phyloP scores from a whole-genome alignment of 2,113 vertebrate species.

The Forbesichthys papilliferus region DNA sequence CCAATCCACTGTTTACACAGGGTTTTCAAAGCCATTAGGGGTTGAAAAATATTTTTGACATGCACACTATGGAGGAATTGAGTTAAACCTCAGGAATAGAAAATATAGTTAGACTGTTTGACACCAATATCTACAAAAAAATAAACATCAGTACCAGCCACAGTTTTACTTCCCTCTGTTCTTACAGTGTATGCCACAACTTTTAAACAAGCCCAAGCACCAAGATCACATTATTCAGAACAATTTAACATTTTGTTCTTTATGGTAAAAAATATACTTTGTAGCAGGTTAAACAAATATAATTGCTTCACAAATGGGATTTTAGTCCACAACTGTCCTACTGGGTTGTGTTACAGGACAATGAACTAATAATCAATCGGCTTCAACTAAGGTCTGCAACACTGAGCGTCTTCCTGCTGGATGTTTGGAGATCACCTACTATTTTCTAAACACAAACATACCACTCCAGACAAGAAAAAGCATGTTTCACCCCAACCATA shows the following conservation, averaged over 20 bases:
- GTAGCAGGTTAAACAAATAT: neutral
- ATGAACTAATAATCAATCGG: constrained; percentile 25
- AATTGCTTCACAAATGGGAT: constrained; percentile 4
- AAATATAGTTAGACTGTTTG: constrained; percentile 43
- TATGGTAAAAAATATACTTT: no score
- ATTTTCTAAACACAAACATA: constrained; percentile 51
- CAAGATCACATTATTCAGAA: no score
- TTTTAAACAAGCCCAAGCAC: no score
- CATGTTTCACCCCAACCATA: constrained; percentile 77
- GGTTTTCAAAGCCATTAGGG: constrained; percentile 59
- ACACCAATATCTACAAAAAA: constrained; percentile 30
- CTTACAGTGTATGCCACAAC: no score
- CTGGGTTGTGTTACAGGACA: constrained; percentile 15
- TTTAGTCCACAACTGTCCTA: neutral
- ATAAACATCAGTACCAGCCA: neutral
- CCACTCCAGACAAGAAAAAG: constrained; percentile 77
- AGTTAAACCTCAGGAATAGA: constrained; percentile 24
- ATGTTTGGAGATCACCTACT: constrained; percentile 35
- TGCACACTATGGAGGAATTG: constrained; percentile 31
- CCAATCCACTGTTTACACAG: constrained; percentile 62
- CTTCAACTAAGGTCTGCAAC: constrained; percentile 30
- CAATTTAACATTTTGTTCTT: no score
- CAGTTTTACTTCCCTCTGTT: neutral
- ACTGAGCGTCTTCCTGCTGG: constrained; percentile 27
- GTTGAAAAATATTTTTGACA: constrained; percentile 46